Base-by-base conservation (phyloP, 2,797 vertebrate species). In the Cyclopterus lumpus region DNA sequence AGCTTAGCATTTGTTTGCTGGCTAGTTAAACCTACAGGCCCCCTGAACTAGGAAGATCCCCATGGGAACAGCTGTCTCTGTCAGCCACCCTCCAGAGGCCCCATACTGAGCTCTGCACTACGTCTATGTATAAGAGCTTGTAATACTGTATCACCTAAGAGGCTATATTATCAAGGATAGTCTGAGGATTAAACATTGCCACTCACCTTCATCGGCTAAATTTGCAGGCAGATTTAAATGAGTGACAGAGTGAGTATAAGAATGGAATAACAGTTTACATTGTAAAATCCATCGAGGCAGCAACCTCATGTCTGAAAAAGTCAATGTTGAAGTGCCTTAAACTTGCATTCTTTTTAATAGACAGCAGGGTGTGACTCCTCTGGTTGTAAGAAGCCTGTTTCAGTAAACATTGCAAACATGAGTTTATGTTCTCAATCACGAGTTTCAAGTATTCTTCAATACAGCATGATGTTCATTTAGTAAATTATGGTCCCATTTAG, bases 1-100 rank as follows among this genome's bases (percentile, higher is more conserved):
- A 80, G 77, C 72, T 73, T 84, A 69, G 71, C 82, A 81, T 87
- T 64, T 9, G 8, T 71, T 63, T 67, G 36, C 75, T 70, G 67
- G 79, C 38, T 70, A 65, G 60, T 65, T 58, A 67, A 82, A 77
- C 59, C 60, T 80, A 69, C 69, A 73, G 51, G 62, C 32, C 64
- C 63, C 30, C 58, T 58, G 54, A 84, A 86, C 81, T 38, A 62
- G 67, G 60, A 86, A 72, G 78, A 83, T 86, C 71, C 69, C 74
- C 24, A 28, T 80, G 57, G 65, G 77, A 90, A 89, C 92, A 93
- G 91, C 89, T 93, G 93, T 87, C 55, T 78, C 51, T 93, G 93
- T 91, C 93, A 93, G 89, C 83, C 57, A 26, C 62, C 75, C 73
- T 85, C 69, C 85, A 79, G 64, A 79, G 36, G 59, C 88, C 85